Evolutionary conservation across 30 jellyfish, hydroid and myxozoan species (phyloP), one percentile per base, ranked within the genome.

Genomic region (Sanderia malayensis): DNA sequence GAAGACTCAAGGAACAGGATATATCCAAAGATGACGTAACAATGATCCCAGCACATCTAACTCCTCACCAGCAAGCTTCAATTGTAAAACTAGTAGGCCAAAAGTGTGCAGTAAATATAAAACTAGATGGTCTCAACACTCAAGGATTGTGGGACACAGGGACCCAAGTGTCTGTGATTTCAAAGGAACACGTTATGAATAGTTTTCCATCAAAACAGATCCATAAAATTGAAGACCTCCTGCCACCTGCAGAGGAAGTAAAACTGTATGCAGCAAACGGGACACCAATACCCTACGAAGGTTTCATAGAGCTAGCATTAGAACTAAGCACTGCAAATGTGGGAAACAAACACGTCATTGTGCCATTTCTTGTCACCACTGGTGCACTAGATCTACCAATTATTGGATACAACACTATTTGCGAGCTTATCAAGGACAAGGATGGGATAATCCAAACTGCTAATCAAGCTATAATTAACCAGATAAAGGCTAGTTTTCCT

Each of bases 301-400:
- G 61, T 28, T n/a, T 17, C 8, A 15, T 33, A 32, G 61, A 64
- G 61, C 76, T 64, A 20, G 33, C 7, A 64, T 26, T 60, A 4
- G 72, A 60, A 60, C 45, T 60, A 45, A 60, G 17, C 29, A 3
- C 76, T 19, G 61, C 13, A 13, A 30, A 18, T 24, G 7, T 27
- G 19, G 61, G 2, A 9, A 27, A 18, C 25, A 15, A 17, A 29
- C 22, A 15, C 19, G 27, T 28, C 21, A 44, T 30, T 64, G 70
- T 70, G 25, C 82, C 70, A 4, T 70, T 70, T 52, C 70, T 70
- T 22, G 82, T 46, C 8, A 70, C 70, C 23, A 70, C 15, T 19
- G 70, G 70, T 2, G 55, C 70, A 45, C 70, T 70, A 6, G 82
- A 70, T 19, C 28, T 70, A 29, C 82, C 82, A 23, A 70, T 70